phyloP scores from a whole-genome alignment of 2,888 invertebrate species.

The Tipula vernalis region DNA sequence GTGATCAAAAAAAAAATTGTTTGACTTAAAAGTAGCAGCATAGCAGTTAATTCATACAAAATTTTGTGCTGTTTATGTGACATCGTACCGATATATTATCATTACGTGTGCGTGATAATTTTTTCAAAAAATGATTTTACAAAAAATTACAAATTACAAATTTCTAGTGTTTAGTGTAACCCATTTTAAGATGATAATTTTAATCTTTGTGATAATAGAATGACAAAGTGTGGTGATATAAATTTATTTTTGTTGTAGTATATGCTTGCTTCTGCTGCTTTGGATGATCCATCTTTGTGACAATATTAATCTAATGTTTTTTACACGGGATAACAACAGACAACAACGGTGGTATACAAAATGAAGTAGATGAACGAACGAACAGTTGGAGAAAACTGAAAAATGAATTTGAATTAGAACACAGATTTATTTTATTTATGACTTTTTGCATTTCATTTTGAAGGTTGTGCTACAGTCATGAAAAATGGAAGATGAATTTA shows the following conservation, averaged over 20 bases:
- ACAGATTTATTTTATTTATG: not conserved
- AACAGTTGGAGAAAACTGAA: not conserved
- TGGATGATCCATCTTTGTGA: not conserved
- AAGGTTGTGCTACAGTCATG: not conserved
- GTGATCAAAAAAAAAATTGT: not conserved
- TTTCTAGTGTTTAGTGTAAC: not conserved
- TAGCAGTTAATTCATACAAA: not conserved
- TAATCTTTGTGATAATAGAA: not conserved
- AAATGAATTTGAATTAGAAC: not conserved
- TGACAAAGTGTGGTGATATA: not conserved
- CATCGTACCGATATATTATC: not conserved
- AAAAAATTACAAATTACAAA: not conserved
- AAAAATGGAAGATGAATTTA: not conserved
- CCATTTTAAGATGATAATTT: not conserved
- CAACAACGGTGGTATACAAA: not conserved
- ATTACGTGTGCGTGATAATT: not conserved
- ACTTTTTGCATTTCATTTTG: not conserved
- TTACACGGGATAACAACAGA: not conserved
- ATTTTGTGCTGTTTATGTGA: not conserved
- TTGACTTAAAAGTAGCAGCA: not conserved
- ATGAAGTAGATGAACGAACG: not conserved
- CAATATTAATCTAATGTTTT: not conserved
- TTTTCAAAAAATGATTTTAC: not conserved
- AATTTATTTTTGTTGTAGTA: too few species aligned
- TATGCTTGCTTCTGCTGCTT: not conserved